Evolutionary conservation across 2,797 vertebrate genomes (phyloP).

Genomic region (Luscinia megarhynchos): DNA sequence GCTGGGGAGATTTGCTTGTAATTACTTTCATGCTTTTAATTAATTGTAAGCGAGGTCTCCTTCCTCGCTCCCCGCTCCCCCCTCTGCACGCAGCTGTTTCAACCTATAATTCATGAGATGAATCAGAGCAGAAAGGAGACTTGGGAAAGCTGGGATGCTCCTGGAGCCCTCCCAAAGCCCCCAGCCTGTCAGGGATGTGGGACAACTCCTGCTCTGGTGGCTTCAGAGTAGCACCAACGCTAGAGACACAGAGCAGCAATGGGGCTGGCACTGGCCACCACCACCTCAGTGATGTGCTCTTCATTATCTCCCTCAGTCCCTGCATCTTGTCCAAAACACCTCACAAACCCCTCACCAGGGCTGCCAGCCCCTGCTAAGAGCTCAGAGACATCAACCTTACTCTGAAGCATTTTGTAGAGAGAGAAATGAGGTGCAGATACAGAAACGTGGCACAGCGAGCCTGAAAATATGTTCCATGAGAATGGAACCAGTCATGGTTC

Average conservation of each 20-base stretch:
- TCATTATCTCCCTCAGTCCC: fast-evolving
- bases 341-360: neutral
- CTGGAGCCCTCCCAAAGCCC: neutral
- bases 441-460: fast-evolving
- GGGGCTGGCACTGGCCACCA: neutral
- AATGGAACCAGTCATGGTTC: neutral
- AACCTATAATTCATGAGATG: slow-evolving; percentile 50
- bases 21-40: slow-evolving; percentile 76
- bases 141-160: slow-evolving; percentile 1
- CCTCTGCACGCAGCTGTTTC: slow-evolving; percentile 45
- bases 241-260: fast-evolving
- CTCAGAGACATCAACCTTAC: neutral
- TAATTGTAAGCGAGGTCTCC: slow-evolving; percentile 72
- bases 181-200: neutral
- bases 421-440: neutral
- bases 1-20: slow-evolving; percentile 73
- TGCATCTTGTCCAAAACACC: neutral
- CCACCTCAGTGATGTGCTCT: fast-evolving
- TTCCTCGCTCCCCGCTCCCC: slow-evolving; percentile 37
- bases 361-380: neutral
- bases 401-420: neutral
- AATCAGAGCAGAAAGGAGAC: slow-evolving; percentile 67
- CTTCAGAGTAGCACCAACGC: neutral
- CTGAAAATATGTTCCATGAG: fast-evolving
- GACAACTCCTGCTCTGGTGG: neutral